Base-by-base conservation (phyloP, 2,797 vertebrate species). In the Manis pentadactyla region DNA sequence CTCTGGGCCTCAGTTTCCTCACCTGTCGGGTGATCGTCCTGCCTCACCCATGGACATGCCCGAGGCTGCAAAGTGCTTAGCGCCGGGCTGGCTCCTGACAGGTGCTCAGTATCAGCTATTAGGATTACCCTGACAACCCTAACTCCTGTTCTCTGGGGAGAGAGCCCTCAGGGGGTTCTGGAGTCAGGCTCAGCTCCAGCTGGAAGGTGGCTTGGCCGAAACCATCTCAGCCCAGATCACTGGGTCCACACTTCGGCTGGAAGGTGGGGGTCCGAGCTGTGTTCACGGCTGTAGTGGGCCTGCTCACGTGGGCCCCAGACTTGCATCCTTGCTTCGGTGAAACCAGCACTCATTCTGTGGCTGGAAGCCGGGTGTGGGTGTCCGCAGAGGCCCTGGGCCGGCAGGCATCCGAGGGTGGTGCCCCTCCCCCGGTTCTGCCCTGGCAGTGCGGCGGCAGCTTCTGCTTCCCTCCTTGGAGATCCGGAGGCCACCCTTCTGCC, bases 311-410 rank as follows among this genome's bases (percentile, higher is more conserved):
- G 0, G 11, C 19, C 1, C 31, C 0, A 1, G 39, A 31, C 37
- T 31, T 10, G 34, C 8, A 1, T 42, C 51, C 31, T 21, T 2
- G 11, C 17, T 21, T 1, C 2, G n/a, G 14, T 25, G 3, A 7
- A 14, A 27, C 21, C 0, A 0, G 64, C 4, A 0, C 78, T 39
- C 25, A 12, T 42, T 37, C 19, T 49, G 73, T n/a, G 27, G 77
- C 39, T 13, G 19, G 61, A 42, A 8, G 55, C 37, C 55, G 0
- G 15, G 37, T 5, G 15, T 25, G 31, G n/a, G 5, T 10, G 66
- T 8, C 3, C 1, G 0, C 1, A 0, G 57, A 15, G 8, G 11
- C 10, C 49, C 21, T 2, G 10, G 53, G 51, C n/a, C n/a, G 0
- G 17, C 18, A n/a, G 11, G 0, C 46, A 46, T 46, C 10, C 12